Base-by-base conservation (phyloP, 2,888 invertebrate species). In the Elmis aenea region DNA sequence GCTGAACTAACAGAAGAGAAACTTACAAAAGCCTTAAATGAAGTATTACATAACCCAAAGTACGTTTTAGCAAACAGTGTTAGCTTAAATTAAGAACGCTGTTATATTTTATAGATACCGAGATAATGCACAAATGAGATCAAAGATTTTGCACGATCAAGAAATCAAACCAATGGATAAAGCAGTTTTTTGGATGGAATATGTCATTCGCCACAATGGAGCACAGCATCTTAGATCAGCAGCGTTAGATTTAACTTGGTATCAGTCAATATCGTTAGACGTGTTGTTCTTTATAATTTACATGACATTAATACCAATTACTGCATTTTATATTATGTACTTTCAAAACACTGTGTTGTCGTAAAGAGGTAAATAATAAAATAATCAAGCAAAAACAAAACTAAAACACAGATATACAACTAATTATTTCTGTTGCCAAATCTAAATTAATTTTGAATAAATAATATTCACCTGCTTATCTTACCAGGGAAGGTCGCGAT, bases 111-210 rank as follows among this genome's bases (percentile, higher is more conserved):
- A 8, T 27, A 55, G 53, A 8, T 55, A 54, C 30, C 21, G 33
- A 5, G 43, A 50, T 18, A 53, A 39, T 13, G 51, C 47, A 2
- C 38, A 39, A 20, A 26, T 16, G 16, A 32, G 50, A 14, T 55
- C 55, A 5, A 38, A 38, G 25, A 33, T 58, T 5, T 37, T 57
- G 35, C 48, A 45, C 9, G 58, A 56, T 25, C 46, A 48, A 25
- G 52, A 51, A 5, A 13, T 48, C 10, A 48, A 49, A 10, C 56
- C 58, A 2, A 20, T 50, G 13, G 55, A 57, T 21, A 20, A 34
- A 2, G 52, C 52, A 2, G 28, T 50, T 4, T 58, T 36, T 44
- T 58, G 58, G 58, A 43, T 51, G 0, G 54, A 58, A 30, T 54
- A 55, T 24, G 54, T 54, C 0, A 44, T 56, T 9, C 39, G 54